Evolutionary conservation across 2,888 invertebrate genomes (phyloP).

Genomic region (Callosobruchus maculatus): DNA sequence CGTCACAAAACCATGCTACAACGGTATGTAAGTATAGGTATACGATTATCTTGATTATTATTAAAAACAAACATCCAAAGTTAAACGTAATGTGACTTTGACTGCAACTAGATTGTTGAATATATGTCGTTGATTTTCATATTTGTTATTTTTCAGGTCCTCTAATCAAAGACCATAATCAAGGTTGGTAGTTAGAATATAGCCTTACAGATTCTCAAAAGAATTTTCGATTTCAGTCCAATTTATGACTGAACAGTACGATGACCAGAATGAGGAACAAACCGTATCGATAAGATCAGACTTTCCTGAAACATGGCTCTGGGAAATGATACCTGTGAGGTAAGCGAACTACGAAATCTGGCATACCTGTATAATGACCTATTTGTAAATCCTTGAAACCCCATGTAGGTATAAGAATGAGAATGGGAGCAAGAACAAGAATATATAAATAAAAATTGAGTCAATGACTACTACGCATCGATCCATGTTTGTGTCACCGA

Average conservation of each 20-base stretch:
- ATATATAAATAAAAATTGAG: no score
- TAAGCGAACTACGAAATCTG: conserved; percentile 30
- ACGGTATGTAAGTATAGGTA: conserved; percentile 22
- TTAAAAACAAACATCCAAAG: no score
- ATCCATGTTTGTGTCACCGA: no score
- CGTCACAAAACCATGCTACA: conserved; percentile 54
- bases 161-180: conserved; percentile 16
- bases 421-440: no score
- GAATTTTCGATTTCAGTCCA: conserved; percentile 25
- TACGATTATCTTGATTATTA: not conserved
- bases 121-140: conserved; percentile 3
- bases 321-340: conserved; percentile 57
- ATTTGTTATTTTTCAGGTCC: conserved; percentile 21
- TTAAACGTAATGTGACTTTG: no score
- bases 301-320: conserved; percentile 65
- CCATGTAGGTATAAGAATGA: no score
- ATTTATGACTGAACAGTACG: conserved; percentile 33
- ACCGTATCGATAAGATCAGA: conserved; percentile 44
- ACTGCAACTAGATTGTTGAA: no score
- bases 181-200: conserved; percentile 12
- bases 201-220: conserved; percentile 10
- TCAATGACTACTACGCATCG: no score
- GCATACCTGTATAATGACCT: no score
- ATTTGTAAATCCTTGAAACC: no score
- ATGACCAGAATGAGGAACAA: conserved; percentile 29